Evolutionary conservation across 2,113 vertebrate genomes (phyloP), one percentile per base, ranked within the genome.

Genomic region (Laticauda colubrina): DNA sequence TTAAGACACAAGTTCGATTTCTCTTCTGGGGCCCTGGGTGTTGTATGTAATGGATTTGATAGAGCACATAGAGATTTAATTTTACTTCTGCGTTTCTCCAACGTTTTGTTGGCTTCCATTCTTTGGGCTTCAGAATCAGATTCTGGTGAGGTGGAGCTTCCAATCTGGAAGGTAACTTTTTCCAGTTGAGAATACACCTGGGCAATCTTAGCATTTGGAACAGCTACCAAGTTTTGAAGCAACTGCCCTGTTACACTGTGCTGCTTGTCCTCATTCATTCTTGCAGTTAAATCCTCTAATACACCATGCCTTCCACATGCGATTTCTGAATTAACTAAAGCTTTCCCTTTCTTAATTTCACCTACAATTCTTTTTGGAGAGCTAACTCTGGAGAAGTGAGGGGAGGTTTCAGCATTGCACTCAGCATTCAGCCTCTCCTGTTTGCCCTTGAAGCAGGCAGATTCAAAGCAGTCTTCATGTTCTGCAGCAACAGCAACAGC

Each of bases 151-250:
- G 96, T 90, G 1, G 98, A 98, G 51, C 98, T 98, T 92, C 98
- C 98, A 43, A 99, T 98, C 4, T 97, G 97, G 95, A 98, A 98
- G 29, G 97, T 98, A 51, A 98, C 98, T 89, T 97, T 98, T 56
- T 97, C 97, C 21, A 96, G 91, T 4, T 95, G 93, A 51, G 96
- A 94, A 61, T 85, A 96, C 61, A 96, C 96, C 86, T 93, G 90
- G 57, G 91, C 90, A 92, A 55, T 93, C 75, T 97, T 96, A 12
- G 97, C 96, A 94, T 97, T 97, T 9, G 97, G 97, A 91, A 96
- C 91, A 18, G 95, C 97, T 6, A 88, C 94, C 0, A 96, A 97
- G 59, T 90, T 95, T 21, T 92, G 91, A 85, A 94, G 91, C 14
- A 91, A 61, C 1, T 95, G 95, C 5, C 93, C 94, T 86, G 93